Conservation (phyloP, 2,888 invertebrate genomes). For the Lasius platythorax region DNA sequence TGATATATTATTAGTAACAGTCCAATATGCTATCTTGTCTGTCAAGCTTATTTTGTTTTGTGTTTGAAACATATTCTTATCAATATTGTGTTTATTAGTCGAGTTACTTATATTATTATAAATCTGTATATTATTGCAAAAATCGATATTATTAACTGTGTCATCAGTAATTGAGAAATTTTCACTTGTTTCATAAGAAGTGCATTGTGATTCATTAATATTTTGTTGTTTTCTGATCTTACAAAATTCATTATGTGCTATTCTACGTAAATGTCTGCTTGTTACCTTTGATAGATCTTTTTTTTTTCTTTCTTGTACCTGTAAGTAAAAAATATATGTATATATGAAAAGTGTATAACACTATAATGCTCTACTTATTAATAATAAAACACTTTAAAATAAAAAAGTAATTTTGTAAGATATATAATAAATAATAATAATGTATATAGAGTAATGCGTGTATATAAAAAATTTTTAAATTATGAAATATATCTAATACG, state of each 20-base stretch:
- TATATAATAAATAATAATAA: too few species aligned
- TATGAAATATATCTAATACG: too few species aligned
- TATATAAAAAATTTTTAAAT: too few species aligned
- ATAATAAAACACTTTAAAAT: too few species aligned
- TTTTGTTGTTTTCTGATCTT: not conserved
- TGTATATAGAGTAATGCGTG: too few species aligned
- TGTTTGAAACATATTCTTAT: not conserved
- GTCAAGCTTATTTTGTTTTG: not conserved
- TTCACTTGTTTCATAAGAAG: not conserved
- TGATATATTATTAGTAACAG: constrained; percentile 7
- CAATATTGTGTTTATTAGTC: not conserved
- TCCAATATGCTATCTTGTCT: not conserved
- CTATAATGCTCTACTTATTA: too few species aligned
- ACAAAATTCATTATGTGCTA: not conserved
- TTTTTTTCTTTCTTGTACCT: not conserved
- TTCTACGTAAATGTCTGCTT: constrained; percentile 12
- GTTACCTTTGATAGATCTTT: constrained; percentile 13
- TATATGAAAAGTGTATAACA: too few species aligned
- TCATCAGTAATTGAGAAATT: not conserved
- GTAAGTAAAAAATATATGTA: not conserved
- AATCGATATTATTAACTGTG: not conserved
- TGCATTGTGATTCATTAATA: not conserved
- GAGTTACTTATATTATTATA: not conserved
- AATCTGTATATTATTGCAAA: not conserved
- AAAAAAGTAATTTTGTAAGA: too few species aligned